Evolutionary conservation across 2,113 vertebrate species (phyloP).

Genomic region (Balaenoptera acutorostrata): DNA sequence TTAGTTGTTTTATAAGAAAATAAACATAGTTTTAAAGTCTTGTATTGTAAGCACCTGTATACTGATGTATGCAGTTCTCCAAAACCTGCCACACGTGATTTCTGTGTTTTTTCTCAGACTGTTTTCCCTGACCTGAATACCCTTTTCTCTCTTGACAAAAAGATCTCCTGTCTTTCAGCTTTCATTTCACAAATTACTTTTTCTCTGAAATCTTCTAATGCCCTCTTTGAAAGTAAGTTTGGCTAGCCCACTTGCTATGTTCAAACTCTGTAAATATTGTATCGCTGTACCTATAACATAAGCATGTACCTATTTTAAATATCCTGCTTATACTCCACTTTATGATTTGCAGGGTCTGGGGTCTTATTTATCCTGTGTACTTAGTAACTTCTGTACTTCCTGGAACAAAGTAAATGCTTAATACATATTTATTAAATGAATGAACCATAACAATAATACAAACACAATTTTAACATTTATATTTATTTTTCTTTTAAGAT

Average conservation of each 20-base stretch:
- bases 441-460: not conserved
- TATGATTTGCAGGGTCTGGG: not conserved
- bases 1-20: not conserved
- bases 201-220: not conserved
- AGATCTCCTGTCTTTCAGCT: accelerated
- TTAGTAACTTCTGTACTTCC: not conserved
- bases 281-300: not conserved
- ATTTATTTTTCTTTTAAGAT: not conserved
- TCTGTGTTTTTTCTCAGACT: not conserved
- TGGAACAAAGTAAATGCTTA: not conserved
- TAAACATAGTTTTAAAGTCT: not conserved
- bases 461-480: not conserved
- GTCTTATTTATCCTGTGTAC: not conserved
- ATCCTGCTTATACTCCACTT: not conserved
- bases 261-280: not conserved
- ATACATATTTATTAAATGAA: not conserved
- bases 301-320: not conserved
- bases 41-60: too few species aligned
- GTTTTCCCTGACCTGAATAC: not conserved
- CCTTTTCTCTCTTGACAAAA: not conserved
- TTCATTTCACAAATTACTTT: not conserved
- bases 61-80: not conserved
- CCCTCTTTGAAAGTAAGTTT: not conserved
- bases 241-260: not conserved
- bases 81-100: not conserved